phyloP scores from a whole-genome alignment of 2,797 vertebrate species.

The Scolopax rusticola region DNA sequence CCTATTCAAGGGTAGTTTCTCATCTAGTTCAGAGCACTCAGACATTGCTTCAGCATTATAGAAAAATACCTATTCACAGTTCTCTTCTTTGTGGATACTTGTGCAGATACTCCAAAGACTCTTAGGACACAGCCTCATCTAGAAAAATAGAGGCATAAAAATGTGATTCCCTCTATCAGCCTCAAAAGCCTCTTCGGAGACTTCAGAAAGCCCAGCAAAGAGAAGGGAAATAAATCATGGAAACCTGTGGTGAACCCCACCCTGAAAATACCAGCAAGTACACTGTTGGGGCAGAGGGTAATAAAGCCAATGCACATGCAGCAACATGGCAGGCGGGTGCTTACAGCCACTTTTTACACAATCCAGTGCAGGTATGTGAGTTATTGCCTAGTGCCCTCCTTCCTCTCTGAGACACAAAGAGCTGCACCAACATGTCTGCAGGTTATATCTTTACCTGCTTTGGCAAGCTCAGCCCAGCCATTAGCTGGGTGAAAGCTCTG shows the following conservation, averaged over 20 bases:
- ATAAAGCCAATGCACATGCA: conserved; percentile 44
- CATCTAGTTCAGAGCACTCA: background rate
- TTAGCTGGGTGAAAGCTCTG: background rate
- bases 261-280: conserved; percentile 21
- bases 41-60: background rate
- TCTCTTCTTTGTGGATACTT: background rate
- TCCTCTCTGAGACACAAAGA: conserved; percentile 9
- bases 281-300: background rate
- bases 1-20: background rate
- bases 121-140: background rate
- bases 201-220: conserved; percentile 20
- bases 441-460: conserved; percentile 47
- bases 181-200: conserved; percentile 9
- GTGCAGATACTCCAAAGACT: background rate
- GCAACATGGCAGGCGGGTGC: conserved; percentile 39
- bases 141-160: background rate
- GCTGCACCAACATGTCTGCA: conserved; percentile 65
- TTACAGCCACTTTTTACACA: conserved; percentile 55
- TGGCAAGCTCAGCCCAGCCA: conserved; percentile 38
- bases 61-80: fast-evolving
- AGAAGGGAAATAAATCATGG: conserved; percentile 44
- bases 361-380: conserved; percentile 49
- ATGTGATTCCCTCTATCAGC: background rate
- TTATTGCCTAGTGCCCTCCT: conserved; percentile 56
- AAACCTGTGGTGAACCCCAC: conserved; percentile 45